A percentile compares a stretch with the other conserved stretches of the same genome.
Conservation (phyloP, 2,888 invertebrate genomes). For the Hydropsyche betteni region DNA sequence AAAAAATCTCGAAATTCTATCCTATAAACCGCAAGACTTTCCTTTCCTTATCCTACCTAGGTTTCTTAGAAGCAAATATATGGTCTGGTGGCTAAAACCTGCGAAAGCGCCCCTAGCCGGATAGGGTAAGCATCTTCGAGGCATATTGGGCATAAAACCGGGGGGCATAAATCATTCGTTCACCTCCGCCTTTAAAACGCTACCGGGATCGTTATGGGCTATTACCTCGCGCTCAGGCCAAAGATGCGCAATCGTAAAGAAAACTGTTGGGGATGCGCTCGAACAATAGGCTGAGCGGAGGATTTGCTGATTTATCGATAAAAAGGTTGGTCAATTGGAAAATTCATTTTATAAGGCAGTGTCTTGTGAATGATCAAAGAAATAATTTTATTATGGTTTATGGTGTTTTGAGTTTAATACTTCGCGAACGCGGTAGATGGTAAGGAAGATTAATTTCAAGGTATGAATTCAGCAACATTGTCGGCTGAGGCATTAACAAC, state of each 20-base stretch:
- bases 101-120: background rate
- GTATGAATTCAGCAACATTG: no score
- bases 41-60: background rate
- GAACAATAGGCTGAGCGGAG: no score
- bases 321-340: no score
- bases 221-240: slow-evolving; percentile 15
- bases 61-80: background rate
- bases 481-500: no score
- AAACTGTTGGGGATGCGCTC: background rate
- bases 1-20: no score
- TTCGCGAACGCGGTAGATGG: no score
- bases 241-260: slow-evolving; percentile 19
- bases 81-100: background rate
- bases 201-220: slow-evolving; percentile 9
- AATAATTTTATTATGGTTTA: no score
- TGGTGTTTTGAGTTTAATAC: no score
- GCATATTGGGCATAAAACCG: slow-evolving; percentile 23
- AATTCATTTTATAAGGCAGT: no score
- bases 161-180: slow-evolving; percentile 20
- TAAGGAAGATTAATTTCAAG: no score
- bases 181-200: slow-evolving; percentile 23
- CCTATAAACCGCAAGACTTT: background rate
- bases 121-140: background rate
- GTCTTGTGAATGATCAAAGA: no score
- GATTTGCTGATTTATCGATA: no score